A percentile compares a stretch with the other conserved stretches of the same genome.
These are phyloP conservation scores for Venustaconcha ellipsiformis DNA, from an alignment of 1,140 invertebrate genomes.

Conservation along the genomic window DNA sequence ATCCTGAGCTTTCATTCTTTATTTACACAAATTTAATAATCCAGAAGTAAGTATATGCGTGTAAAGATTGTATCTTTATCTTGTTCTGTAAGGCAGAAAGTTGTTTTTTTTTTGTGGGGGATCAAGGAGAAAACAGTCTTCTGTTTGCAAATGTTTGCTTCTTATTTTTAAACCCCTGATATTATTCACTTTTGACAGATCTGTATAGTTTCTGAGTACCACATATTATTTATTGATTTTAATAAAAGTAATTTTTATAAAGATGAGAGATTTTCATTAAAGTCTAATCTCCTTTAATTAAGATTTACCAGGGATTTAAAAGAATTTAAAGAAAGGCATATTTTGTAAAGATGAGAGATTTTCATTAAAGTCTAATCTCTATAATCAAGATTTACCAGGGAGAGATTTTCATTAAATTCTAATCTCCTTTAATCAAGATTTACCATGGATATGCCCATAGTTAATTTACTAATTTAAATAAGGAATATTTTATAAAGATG, in stretches of 20 bases:
- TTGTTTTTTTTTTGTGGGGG: neutral
- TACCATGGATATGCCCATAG: constrained; percentile 85
- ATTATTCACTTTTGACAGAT: neutral
- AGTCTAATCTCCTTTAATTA: constrained; percentile 11
- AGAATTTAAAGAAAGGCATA: constrained; percentile 70
- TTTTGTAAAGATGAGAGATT: neutral
- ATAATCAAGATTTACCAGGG: constrained; percentile 76
- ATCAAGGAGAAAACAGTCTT: neutral
- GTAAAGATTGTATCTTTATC: too few species aligned
- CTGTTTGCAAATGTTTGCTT: neutral
- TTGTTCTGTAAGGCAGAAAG: too few species aligned
- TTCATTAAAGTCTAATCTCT: neutral
- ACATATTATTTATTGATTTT: neutral
- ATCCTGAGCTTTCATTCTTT: too few species aligned
- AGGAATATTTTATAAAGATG: neutral
- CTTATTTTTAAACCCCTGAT: neutral
- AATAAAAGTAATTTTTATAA: neutral
- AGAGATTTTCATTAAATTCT: neutral
- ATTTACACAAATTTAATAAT: too few species aligned
- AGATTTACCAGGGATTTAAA: constrained; percentile 89
- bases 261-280: neutral
- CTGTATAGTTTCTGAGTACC: neutral
- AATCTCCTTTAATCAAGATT: constrained; percentile 66
- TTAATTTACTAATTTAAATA: neutral
- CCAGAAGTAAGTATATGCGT: too few species aligned